Evolutionary conservation across 2,113 vertebrate species (phyloP).

Genomic region (Dromas ardeola): DNA sequence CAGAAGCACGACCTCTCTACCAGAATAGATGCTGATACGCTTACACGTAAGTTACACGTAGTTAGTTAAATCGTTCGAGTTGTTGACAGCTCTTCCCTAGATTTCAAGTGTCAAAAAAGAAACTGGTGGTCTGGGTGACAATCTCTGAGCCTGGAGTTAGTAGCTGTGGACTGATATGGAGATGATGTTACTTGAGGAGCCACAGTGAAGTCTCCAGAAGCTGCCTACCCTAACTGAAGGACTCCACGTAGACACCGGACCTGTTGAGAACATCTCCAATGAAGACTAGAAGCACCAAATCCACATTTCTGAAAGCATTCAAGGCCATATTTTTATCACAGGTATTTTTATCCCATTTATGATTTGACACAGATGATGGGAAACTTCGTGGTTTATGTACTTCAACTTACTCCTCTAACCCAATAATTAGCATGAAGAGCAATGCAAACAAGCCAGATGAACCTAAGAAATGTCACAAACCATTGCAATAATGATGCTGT

Average conservation of each 20-base stretch:
- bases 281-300: background rate
- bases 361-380: background rate
- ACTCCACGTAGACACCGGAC: background rate
- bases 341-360: background rate
- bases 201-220: background rate
- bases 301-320: background rate
- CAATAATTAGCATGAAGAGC: background rate
- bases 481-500: accelerated
- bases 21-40: background rate
- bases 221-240: background rate
- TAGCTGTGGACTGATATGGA: background rate
- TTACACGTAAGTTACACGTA: background rate
- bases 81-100: background rate
- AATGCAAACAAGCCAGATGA: background rate
- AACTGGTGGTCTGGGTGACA: background rate
- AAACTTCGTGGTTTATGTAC: background rate
- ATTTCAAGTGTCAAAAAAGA: background rate
- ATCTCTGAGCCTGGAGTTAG: background rate
- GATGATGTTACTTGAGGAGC: background rate
- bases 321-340: background rate
- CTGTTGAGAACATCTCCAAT: background rate
- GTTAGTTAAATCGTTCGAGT: background rate
- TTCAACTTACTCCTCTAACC: background rate
- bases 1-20: background rate
- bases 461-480: background rate